These are phyloP conservation scores for Pecten maximus DNA, from an alignment of 2,888 invertebrate genomes.

Conservation along the genomic window DNA sequence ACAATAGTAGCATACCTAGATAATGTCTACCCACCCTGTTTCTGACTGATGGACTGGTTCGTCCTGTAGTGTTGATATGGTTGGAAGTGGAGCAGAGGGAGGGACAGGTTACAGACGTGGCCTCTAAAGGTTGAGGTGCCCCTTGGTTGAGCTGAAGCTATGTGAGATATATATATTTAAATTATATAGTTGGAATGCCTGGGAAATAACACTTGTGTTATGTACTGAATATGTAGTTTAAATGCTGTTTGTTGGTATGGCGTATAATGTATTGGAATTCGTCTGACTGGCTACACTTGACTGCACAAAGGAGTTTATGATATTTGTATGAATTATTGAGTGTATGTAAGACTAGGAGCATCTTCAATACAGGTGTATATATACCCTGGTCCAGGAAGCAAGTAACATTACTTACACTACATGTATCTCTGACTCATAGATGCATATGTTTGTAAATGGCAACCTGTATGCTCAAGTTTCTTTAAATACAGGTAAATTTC, in stretches of 20 bases:
- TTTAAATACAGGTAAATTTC: not conserved
- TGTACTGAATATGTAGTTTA: slow-evolving; percentile 3
- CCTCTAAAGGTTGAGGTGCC: slow-evolving; percentile 1
- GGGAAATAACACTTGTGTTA: slow-evolving; percentile 30
- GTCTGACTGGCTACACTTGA: not conserved
- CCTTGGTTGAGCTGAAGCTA: slow-evolving; percentile 6
- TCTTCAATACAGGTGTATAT: not conserved
- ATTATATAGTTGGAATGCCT: slow-evolving; percentile 7
- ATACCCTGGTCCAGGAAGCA: not conserved
- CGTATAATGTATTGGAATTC: slow-evolving; percentile 24
- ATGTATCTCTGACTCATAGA: slow-evolving; percentile 2
- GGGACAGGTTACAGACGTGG: not conserved
- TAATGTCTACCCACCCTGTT: not conserved
- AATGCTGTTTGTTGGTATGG: not conserved
- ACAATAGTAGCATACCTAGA: not conserved
- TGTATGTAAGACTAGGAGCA: not conserved
- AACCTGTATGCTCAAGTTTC: not conserved
- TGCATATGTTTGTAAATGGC: not conserved
- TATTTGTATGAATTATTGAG: slow-evolving; percentile 21
- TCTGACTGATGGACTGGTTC: not conserved
- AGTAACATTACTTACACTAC: not conserved
- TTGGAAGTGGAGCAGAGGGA: not conserved
- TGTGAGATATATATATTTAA: not conserved
- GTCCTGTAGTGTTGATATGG: not conserved
- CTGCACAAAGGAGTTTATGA: slow-evolving; percentile 18